These are phyloP conservation scores for Cordilura impudica DNA, from an alignment of 2,888 invertebrate species.

Conservation along the genomic window DNA sequence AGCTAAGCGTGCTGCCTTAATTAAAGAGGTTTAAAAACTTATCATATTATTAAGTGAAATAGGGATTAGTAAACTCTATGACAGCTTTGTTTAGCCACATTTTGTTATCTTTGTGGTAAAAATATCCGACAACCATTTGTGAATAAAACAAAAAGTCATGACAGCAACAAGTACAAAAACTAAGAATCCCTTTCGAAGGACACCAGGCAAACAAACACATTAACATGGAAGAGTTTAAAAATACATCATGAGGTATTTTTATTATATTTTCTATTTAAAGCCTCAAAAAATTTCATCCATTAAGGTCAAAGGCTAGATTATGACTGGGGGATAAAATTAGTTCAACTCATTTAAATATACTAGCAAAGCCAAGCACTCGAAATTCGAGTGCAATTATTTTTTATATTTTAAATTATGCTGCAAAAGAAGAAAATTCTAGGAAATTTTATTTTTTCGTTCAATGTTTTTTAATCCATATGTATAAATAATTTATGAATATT, in stretches of 20 bases:
- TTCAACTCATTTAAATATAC: too few relatives aligned
- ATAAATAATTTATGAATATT: too few relatives aligned
- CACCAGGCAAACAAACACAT: slow-evolving; percentile 28
- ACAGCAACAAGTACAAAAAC: slow-evolving; percentile 53
- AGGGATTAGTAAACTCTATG: slow-evolving; percentile 30
- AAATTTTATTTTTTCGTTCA: too few relatives aligned
- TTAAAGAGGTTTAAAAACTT: slow-evolving; percentile 51
- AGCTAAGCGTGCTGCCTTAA: slow-evolving; percentile 5
- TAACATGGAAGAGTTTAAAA: slow-evolving; percentile 33
- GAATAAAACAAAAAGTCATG: slow-evolving; percentile 51
- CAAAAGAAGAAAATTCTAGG: too few relatives aligned
- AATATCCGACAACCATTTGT: slow-evolving; percentile 44
- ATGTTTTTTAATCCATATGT: too few relatives aligned
- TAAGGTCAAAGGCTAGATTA: too few relatives aligned
- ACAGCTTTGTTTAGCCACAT: slow-evolving; percentile 59
- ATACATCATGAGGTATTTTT: slow-evolving; percentile 14
- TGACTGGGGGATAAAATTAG: too few relatives aligned
- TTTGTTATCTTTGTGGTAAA: slow-evolving; percentile 58
- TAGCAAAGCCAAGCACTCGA: too few relatives aligned
- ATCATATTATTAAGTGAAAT: slow-evolving; percentile 57
- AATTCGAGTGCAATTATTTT: too few relatives aligned
- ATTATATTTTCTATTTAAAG: background rate
- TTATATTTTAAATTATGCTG: too few relatives aligned
- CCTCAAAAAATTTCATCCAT: background rate
- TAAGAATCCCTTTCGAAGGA: slow-evolving; percentile 53